A percentile compares a stretch with the other conserved stretches of the same genome.
These are phyloP conservation scores for Terrapene triunguis DNA, from an alignment of 2,113 vertebrate species.

Conservation along the genomic window DNA sequence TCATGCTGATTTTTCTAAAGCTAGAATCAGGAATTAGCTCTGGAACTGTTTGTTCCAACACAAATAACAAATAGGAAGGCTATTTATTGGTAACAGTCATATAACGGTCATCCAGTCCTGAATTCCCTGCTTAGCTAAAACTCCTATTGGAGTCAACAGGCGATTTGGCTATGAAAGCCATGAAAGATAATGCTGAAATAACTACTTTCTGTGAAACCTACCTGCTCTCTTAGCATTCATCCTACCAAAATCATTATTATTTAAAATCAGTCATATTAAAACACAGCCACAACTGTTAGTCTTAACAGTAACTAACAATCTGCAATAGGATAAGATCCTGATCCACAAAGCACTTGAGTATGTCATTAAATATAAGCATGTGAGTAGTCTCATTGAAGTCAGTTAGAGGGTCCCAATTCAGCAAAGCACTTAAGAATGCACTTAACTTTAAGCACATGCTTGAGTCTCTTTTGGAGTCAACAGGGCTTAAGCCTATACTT, in stretches of 20 bases:
- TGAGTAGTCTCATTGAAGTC: not conserved
- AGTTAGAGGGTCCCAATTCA: not conserved
- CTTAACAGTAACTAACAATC: not conserved
- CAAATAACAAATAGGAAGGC: not conserved
- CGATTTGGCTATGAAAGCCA: not conserved
- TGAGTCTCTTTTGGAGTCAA: not conserved
- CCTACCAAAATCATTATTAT: not conserved
- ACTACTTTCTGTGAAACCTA: not conserved
- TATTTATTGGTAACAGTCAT: not conserved
- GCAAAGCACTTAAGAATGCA: not conserved
- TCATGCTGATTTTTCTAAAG: not conserved
- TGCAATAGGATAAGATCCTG: not conserved
- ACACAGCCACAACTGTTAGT: not conserved
- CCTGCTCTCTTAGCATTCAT: not conserved
- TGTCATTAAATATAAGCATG: constrained; percentile 14
- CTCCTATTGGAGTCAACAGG: not conserved
- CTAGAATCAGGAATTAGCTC: not conserved
- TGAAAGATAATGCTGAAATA: not conserved
- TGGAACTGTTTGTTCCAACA: not conserved
- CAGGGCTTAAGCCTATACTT: not conserved
- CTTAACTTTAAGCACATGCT: not conserved
- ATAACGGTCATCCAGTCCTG: not conserved
- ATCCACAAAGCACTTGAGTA: not conserved
- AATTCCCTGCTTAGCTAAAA: not conserved
- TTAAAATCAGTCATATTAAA: not conserved